Conservation (phyloP, 1,140 invertebrate genomes). For the Drosophila elegans region DNA sequence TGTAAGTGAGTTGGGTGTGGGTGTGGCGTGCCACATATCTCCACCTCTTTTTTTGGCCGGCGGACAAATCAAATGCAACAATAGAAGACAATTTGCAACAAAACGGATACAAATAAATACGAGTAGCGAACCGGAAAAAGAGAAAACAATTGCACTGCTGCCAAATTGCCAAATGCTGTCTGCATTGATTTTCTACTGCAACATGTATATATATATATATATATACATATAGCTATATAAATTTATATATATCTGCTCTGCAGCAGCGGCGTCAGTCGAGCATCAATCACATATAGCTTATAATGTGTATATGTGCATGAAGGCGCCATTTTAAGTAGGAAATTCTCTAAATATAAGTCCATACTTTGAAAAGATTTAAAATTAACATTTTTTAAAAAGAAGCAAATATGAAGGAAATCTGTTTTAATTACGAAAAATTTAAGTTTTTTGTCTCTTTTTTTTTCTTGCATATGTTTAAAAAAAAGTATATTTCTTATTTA, state of each 20-base stretch:
- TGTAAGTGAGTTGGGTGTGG: constrained; percentile 27
- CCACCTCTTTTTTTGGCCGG: constrained; percentile 15
- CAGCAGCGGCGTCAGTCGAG: constrained; percentile 12
- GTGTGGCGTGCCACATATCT: constrained; percentile 57
- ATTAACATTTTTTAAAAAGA: too few relatives aligned
- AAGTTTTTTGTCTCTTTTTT: too few relatives aligned
- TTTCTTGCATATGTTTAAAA: not conserved
- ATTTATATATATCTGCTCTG: constrained; percentile 6
- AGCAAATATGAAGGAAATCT: too few relatives aligned
- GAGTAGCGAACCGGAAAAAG: not conserved
- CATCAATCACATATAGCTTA: not conserved
- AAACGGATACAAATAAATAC: constrained; percentile 9
- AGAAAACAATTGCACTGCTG: constrained; percentile 25
- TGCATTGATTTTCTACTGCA: constrained; percentile 42
- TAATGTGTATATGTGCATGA: not conserved
- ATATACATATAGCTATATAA: constrained; percentile 1
- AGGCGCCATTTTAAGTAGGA: constrained; percentile 39
- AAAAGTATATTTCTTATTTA: too few relatives aligned
- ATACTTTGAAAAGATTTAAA: too few relatives aligned
- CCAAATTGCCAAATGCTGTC: constrained; percentile 45
- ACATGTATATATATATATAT: constrained; percentile 1
- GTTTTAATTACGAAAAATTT: too few relatives aligned
- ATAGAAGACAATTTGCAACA: constrained; percentile 40
- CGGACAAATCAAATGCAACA: constrained; percentile 71
- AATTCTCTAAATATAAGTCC: constrained; percentile 9